Evolutionary conservation across 2,113 vertebrate genomes (phyloP), one percentile per base, ranked within the genome.

Genomic region (Neomonachus schauinslandi): DNA sequence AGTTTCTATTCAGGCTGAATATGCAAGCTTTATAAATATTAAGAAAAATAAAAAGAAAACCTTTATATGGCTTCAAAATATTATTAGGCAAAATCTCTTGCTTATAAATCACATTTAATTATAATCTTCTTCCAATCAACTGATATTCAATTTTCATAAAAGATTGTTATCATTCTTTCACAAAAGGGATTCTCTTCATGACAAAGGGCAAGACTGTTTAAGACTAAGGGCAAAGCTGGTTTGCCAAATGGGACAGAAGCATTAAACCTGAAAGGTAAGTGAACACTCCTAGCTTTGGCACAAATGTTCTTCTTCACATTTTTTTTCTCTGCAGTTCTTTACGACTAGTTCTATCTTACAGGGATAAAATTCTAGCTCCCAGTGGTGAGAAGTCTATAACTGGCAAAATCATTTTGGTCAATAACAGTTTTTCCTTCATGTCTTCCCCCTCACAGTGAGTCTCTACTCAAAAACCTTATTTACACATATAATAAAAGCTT

Each of bases 71-170:
- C 22, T 80, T 69, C 18, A 74, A 83, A 93, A 42, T 86, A 26
- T 94, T 77, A 19, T 97, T 21, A 88, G 82, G 86, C 53, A 97
- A 96, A 72, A 91, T 39, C 1, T 57, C 53, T 59, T 89, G 67
- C 24, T 87, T 92, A 76, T 86, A 87, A 74, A 74, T 76, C 77
- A 94, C n/a, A 95, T 49, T 72, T 83, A 95, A 79, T 39, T 49
- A 92, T 26, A 42, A 3, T 57, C 49, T 91, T 61, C 53, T 33
- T 92, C 31, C 65, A 88, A 89, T 61, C 59, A 92, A 72, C 6
- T 83, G 59, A 94, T n/a, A 84, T 69, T 63, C 13, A 81, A 19
- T 77, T 89, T 33, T 97, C 69, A n/a, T 93, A 93, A 89, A 28
- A 77, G 61, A 80, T 80, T 46, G 65, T 2, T 28, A 46, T 61